Evolutionary conservation across 2,888 invertebrate genomes (phyloP).

Genomic region (Physocephala rufipes): DNA sequence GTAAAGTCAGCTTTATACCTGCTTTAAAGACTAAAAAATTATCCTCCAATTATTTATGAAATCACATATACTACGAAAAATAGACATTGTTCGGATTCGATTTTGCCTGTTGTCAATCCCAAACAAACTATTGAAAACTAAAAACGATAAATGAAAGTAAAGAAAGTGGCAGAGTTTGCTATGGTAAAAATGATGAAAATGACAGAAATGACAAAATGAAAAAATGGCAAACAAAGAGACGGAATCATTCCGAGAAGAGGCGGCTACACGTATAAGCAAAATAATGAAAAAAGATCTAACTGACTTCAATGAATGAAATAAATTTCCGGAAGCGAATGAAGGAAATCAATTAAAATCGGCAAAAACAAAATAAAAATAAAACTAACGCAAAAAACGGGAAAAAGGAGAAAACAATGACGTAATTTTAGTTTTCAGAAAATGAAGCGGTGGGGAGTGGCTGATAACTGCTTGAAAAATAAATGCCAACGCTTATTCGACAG

Average conservation of each 20-base stretch:
- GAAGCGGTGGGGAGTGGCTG: neutral
- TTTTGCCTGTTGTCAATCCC: too few relatives aligned
- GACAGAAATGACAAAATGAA: constrained; percentile 32
- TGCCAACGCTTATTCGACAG: neutral
- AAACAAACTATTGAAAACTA: too few relatives aligned
- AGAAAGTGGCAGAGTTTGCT: constrained; percentile 39
- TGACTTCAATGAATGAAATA: constrained; percentile 43
- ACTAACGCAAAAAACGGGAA: too few relatives aligned
- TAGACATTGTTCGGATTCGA: too few relatives aligned
- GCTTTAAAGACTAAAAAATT: too few relatives aligned
- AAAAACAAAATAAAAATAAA: neutral
- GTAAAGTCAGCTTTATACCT: too few relatives aligned
- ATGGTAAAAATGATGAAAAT: constrained; percentile 33
- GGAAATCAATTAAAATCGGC: constrained; percentile 53
- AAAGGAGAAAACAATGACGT: too few relatives aligned
- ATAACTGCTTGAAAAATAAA: neutral
- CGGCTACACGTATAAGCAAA: constrained; percentile 6
- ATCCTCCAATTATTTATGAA: too few relatives aligned
- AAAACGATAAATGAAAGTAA: constrained; percentile 39
- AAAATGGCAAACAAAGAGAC: constrained; percentile 22
- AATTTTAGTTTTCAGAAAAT: too few relatives aligned
- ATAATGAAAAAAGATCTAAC: neutral
- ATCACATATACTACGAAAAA: too few relatives aligned
- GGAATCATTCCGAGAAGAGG: constrained; percentile 12
- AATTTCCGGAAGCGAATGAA: constrained; percentile 55